Evolutionary conservation across 2,797 vertebrate genomes (phyloP), one percentile per base, ranked within the genome.

Genomic region (Trachurus trachurus): DNA sequence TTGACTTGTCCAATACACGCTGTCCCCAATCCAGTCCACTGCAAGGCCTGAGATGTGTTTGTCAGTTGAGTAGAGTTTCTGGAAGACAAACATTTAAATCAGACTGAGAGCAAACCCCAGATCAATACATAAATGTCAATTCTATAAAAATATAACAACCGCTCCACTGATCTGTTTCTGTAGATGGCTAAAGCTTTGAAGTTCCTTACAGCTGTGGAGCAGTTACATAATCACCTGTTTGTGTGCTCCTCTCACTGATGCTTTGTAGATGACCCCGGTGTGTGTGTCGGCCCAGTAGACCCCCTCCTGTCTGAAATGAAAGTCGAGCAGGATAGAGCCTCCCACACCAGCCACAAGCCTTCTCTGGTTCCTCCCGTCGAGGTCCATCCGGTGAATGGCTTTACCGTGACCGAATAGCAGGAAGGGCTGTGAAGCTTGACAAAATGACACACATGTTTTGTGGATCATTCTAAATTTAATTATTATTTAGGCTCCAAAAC

Each of bases 231-330:
- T 88, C 80, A 99, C 98, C 97, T 97, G 95, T 94, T 15, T 95
- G 53, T 89, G 93, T 62, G 95, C 94, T 63, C 96, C 96, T 52
- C 96, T 95, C 76, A 96, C 76, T n/a, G 95, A 87, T 39, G 95
- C 93, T 90, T 94, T 96, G 88, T 96, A 95, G 88, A 99, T 94
- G n/a, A 96, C 81, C 21, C 95, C 94, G 2, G 88, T 94, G 63
- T 95, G 93, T 76, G 78, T 92, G 88, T 97, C 94, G 4, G 96
- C 95, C 98, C 98, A 99, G 86, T 97, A 99, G 45, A 99, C 47
- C 64, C 83, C 94, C 78, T 95, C 93, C 42, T 97, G 95, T 26
- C 75, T 80, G 65, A 95, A 96, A 86, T 97, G 93, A 88, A 97
- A 97, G 93, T 99, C 98, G 54, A 95, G 87, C 56, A 97, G 91